Base-by-base conservation (phyloP, 2,888 invertebrate genomes). In the Pyrrhosoma nymphula region DNA sequence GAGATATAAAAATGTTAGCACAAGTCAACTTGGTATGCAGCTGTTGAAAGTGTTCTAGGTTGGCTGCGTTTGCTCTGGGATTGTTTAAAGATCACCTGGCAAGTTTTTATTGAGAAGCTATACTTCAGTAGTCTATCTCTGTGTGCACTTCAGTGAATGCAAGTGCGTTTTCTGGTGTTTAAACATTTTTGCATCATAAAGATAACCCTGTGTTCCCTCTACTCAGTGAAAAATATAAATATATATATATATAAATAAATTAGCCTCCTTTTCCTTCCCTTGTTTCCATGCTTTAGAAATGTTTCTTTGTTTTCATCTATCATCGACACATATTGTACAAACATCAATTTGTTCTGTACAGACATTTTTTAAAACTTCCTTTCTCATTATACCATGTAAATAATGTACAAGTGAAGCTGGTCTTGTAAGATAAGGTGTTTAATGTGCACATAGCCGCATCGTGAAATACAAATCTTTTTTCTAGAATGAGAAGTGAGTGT, bases 361-460 rank as follows among this genome's bases (percentile, higher is more conserved):
- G 96, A 95, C 95, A 96, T 96, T 96, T 96, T 96, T 96, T 96
- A 63, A 93, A 93, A 93, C 69, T 93, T 93, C 93, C 93, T 93
- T 93, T 93, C 93, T 93, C 69, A 75, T 93, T 93, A 93, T 93
- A 93, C 96, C 95, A 95, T 96, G 96, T 96, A 96, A 95, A 96
- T 96, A 96, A 95, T 97, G 97, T 97, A 97, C 96, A 97, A 97
- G 97, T 97, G 96, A 97, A 97, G 97, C 97, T 97, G 97, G 97
- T 97, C 97, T 97, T 97, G 97, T 97, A 97, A 97, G 97, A 97
- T 97, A 97, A 97, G 97, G 97, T 97, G 97, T 97, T 97, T 97
- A 97, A 97, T 97, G 97, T 97, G 97, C 97, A 97, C 97, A 97
- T 97, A 97, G 97, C 96, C 97, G 96, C 96, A 96, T 95, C 95